Base-by-base conservation (phyloP, 2,888 invertebrate species). In the Philopedon plagiatum region DNA sequence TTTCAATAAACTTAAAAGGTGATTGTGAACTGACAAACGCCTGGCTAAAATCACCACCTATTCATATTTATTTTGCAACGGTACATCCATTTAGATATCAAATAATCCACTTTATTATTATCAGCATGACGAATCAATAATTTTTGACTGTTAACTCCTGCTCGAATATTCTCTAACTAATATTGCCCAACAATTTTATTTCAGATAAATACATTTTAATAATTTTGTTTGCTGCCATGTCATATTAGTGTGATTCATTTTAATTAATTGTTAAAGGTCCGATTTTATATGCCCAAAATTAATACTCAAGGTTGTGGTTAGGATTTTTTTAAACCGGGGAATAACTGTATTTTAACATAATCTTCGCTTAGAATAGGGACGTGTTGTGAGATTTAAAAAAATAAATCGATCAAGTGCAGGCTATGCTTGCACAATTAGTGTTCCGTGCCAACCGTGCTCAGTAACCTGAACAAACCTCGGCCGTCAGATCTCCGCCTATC, bases 211-310 rank as follows among this genome's bases (percentile, higher is more conserved):
- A 8, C 19, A 26, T 49, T 49, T 49, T 26, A 13, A 49, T 49
- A 23, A 26, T n/a, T 49, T 49, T 49, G 26, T 49, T 49, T 49
- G 13, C 26, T 26, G 4, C 9, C 5, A 13, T 26, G 23, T 49
- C 1, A 26, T 49, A 5, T 39, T 39, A 39, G n/a, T 37, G 11
- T 39, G 32, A 32, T 5, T 32, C 9, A 32, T 7, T 32, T n/a
- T n/a, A n/a, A n/a, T n/a, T n/a, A n/a, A 13, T 26, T 49, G 49
- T 49, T 49, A 49, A 23, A 49, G 49, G 13, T n/a, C 49, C 13
- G 49, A 46, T 46, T 46, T 46, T 11, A 23, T 11, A 5, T 9
- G 1, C 13, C 15, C 0, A 26, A 26, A 26, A 49, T 49, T 13
- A 26, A n/a, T 26, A 49, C 7, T 26, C 26, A 49, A 26, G 23